Conservation (phyloP, 2,888 invertebrate genomes). For the Perithous albicinctus region DNA sequence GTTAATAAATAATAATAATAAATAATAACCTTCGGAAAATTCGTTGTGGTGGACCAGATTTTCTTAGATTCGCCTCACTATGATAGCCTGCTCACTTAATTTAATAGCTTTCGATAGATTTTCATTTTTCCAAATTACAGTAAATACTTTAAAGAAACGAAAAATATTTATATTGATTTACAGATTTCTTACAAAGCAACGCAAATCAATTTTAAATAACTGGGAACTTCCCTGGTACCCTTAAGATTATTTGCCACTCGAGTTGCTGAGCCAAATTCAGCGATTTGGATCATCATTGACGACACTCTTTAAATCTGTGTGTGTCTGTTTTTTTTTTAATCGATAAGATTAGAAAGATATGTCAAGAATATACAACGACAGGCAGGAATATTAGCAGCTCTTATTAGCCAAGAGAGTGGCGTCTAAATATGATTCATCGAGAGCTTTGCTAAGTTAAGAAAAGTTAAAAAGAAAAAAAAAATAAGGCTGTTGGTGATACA, state of each 20-base stretch:
- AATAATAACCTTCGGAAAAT: no score
- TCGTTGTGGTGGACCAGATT: no score
- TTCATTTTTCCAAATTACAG: no score
- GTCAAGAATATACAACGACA: not conserved
- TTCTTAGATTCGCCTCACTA: no score
- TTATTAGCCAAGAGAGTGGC: not conserved
- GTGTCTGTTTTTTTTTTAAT: not conserved
- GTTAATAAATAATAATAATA: no score
- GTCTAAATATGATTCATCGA: conserved; percentile 41
- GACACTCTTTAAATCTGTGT: not conserved
- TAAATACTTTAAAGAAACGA: no score
- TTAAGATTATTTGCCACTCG: not conserved
- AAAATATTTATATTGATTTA: no score
- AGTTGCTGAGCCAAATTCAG: not conserved
- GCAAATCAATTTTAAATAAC: no score
- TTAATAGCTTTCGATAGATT: no score
- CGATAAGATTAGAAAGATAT: conserved; percentile 43
- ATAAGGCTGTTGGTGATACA: conserved; percentile 9
- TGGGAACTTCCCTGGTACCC: no score
- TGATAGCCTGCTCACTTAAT: no score
- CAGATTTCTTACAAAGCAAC: no score
- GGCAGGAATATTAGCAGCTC: not conserved
- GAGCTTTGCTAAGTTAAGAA: conserved; percentile 6
- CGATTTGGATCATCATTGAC: not conserved
- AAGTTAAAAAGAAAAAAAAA: conserved; percentile 4